Percentiles rank a stretch among this genome's conserved stretches.
Evolutionary conservation across 2,888 invertebrate genomes (phyloP).

Genomic region (Drosophila diplacantha): DNA sequence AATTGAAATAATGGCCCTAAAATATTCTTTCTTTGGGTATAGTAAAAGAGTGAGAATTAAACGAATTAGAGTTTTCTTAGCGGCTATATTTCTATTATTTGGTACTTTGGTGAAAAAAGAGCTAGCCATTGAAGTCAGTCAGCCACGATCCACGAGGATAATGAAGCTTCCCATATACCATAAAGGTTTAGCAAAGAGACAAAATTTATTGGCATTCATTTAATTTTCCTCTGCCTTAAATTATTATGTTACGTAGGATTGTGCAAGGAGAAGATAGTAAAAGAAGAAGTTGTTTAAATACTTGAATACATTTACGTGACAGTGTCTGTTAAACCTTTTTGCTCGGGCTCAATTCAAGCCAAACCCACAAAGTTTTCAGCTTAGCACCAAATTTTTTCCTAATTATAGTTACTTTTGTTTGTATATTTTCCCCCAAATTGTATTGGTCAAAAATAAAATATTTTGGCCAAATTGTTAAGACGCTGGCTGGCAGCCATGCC

Average conservation of each 20-base stretch:
- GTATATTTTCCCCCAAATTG: neutral
- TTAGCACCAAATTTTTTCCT: neutral
- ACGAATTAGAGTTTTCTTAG: neutral
- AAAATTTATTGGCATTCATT: too few species aligned
- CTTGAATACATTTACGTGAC: neutral
- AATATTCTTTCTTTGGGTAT: neutral
- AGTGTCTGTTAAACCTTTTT: neutral
- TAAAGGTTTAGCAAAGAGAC: too few species aligned
- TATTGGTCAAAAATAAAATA: neutral
- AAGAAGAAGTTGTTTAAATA: neutral
- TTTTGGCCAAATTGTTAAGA: conserved; percentile 2
- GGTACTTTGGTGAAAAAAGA: too few species aligned
- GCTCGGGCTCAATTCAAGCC: too few species aligned
- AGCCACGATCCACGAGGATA: too few species aligned
- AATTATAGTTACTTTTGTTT: neutral
- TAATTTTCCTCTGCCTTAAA: too few species aligned
- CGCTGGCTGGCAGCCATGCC: conserved; percentile 1
- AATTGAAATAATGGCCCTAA: neutral
- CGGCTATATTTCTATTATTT: neutral
- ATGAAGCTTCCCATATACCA: too few species aligned
- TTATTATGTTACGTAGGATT: too few species aligned
- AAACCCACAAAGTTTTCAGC: neutral
- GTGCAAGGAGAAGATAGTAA: too few species aligned
- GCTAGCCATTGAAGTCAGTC: neutral
- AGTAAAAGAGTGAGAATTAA: too few species aligned